A percentile compares a stretch with the other conserved stretches of the same genome.
These are phyloP conservation scores for Microcebus tavaratra DNA, from an alignment of 2,113 vertebrate species.

Conservation along the genomic window DNA sequence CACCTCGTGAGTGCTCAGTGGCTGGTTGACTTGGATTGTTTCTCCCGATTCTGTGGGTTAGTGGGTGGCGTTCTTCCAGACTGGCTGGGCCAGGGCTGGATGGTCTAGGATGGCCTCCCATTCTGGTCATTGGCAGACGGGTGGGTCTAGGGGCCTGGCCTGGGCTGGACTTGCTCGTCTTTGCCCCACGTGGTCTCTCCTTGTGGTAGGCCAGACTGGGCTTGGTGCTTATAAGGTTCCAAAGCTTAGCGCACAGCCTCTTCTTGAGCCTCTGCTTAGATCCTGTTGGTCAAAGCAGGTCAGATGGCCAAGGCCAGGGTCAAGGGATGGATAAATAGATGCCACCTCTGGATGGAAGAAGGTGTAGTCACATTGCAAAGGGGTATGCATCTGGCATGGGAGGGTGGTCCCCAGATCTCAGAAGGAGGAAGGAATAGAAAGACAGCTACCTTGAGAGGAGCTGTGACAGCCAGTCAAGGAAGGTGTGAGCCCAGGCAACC, in stretches of 20 bases:
- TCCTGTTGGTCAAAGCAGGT: background rate
- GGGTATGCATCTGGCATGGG: background rate
- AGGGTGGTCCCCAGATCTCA: background rate
- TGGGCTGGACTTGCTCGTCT: background rate
- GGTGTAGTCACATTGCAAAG: background rate
- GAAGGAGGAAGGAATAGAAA: background rate
- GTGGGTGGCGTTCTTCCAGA: background rate
- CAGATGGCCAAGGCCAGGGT: accelerated
- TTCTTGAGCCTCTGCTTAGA: background rate
- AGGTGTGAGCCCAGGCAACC: background rate
- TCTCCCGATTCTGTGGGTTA: background rate
- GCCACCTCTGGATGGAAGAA: background rate
- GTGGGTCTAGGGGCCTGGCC: background rate
- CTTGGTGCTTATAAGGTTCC: background rate
- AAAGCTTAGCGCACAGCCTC: too few species aligned
- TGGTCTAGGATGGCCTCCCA: background rate
- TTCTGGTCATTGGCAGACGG: background rate
- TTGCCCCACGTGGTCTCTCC: accelerated
- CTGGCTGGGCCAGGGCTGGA: background rate
- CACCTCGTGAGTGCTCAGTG: accelerated
- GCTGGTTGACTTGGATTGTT: background rate
- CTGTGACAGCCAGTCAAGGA: background rate
- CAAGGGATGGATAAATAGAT: background rate
- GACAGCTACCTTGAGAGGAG: background rate
- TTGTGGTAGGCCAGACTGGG: background rate